A percentile compares a stretch with the other conserved stretches of the same genome.
Conservation (phyloP, 37 sponge, comb jelly and placozoan species). For the Tethya wilhelma region DNA sequence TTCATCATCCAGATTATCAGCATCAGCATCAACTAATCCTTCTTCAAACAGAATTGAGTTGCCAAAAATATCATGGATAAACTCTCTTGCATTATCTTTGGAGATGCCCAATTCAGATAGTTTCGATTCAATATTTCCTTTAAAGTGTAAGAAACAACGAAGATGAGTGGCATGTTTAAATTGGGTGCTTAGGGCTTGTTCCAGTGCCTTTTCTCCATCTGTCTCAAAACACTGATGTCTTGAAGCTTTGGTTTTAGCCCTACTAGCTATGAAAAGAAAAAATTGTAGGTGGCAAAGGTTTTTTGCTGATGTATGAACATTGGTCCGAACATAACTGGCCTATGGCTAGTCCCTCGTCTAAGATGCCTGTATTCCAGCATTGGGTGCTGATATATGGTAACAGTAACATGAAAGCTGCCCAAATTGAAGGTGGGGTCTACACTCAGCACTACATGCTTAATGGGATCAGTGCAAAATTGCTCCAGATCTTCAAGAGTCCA, state of each 20-base stretch:
- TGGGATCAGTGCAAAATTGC: no score
- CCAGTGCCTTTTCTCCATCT: no score
- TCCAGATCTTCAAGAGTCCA: no score
- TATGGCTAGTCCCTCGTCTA: no score
- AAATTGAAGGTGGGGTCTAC: no score
- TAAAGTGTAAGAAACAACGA: conserved; percentile 34
- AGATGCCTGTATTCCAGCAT: no score
- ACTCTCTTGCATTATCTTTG: conserved; percentile 13
- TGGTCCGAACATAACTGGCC: no score
- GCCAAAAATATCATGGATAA: conserved; percentile 21
- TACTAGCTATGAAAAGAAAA: conserved; percentile 18
- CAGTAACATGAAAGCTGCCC: no score
- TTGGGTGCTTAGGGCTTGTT: not conserved
- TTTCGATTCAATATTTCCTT: conserved; percentile 19
- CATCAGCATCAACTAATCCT: conserved; percentile 32
- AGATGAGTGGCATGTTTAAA: conserved; percentile 13
- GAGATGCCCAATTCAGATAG: conserved; percentile 25
- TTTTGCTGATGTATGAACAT: conserved; percentile 28
- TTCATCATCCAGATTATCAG: conserved; percentile 17
- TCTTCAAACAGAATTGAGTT: conserved; percentile 17
- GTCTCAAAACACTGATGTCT: no score
- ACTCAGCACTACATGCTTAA: no score
- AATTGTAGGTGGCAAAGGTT: conserved; percentile 27
- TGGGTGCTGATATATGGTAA: no score
- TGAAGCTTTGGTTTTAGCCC: conserved; percentile 14